Base-by-base conservation (phyloP, 2,888 invertebrate genomes). In the Tenthredo distinguenda region DNA sequence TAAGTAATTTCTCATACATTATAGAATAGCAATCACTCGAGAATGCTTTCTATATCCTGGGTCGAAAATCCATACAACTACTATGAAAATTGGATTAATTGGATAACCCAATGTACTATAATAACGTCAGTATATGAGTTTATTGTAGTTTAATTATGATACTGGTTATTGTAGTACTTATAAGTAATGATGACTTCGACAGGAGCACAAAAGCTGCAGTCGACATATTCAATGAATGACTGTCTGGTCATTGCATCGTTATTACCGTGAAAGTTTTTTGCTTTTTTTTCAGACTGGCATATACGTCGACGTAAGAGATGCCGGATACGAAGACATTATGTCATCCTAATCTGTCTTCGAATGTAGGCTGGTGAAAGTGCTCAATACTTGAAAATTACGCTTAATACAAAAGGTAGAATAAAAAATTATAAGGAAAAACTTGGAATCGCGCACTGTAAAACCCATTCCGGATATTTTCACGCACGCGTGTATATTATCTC, bases 291-390 rank as follows among this genome's bases (percentile, higher is more conserved):
- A 31, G 6, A 77, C 55, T 47, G 34, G 18, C 47, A 55, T 77
- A 34, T 26, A 26, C 26, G 47, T 47, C 77, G 31, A 47, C 77
- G 34, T 77, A 77, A 77, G 50, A 77, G 81, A 40, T 37, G 12
- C 21, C 81, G 50, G 81, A 62, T 34, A 81, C 81, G 40, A 50
- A 47, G 62, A 81, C 21, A 58, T 81, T 62, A 81, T 81, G 37
- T 81, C 81, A 81, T 62, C 21, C 62, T 21, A 26, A 40, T 62
- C 40, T 62, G 40, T 62, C 58, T 40, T n/a, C 21, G 58, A 40
- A 50, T 40, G 37, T 37, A 50, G 62, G 62, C 40, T 21, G 62
- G 81, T 81, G 81, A 81, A 81, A 81, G 81, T 81, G 55, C n/a
- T 40, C 40, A 37, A 18, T 58, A 62, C 58, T 40, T n/a, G 62